Evolutionary conservation across 2,113 vertebrate species (phyloP).

Genomic region (Parus major): DNA sequence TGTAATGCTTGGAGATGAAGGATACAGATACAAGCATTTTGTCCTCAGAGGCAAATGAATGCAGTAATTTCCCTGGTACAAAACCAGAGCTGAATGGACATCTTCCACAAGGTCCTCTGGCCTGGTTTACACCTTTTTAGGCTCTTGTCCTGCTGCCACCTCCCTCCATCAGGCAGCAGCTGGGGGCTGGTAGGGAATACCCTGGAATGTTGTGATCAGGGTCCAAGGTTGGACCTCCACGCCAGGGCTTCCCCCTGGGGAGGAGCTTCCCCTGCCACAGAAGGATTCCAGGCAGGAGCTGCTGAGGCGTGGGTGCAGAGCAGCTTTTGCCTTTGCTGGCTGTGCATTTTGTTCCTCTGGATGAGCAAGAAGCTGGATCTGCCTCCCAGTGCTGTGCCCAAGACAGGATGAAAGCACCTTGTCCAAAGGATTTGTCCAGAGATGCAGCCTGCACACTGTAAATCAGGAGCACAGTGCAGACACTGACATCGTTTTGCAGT

Average conservation of each 20-base stretch:
- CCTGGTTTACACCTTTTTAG: neutral
- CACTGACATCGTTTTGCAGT: neutral
- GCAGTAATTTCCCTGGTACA: neutral
- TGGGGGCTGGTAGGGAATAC: neutral
- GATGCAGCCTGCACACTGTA: fast-evolving
- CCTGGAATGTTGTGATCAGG: fast-evolving
- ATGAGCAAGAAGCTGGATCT: neutral
- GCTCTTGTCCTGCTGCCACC: neutral
- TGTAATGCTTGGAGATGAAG: neutral
- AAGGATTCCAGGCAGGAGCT: neutral
- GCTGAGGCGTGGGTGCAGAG: fast-evolving
- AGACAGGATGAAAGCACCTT: fast-evolving
- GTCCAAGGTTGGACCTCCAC: fast-evolving
- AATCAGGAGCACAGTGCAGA: neutral
- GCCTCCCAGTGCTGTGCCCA: fast-evolving
- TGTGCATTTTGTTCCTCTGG: neutral
- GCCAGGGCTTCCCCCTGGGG: fast-evolving
- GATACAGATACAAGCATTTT: neutral
- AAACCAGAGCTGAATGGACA: neutral
- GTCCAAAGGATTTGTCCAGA: fast-evolving
- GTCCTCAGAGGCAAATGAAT: neutral
- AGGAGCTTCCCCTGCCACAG: fast-evolving
- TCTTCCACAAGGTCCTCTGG: neutral
- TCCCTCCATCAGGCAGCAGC: neutral
- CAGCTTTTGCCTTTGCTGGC: neutral